phyloP scores from a whole-genome alignment of 2,888 invertebrate species.

The Drosophila rellima region DNA sequence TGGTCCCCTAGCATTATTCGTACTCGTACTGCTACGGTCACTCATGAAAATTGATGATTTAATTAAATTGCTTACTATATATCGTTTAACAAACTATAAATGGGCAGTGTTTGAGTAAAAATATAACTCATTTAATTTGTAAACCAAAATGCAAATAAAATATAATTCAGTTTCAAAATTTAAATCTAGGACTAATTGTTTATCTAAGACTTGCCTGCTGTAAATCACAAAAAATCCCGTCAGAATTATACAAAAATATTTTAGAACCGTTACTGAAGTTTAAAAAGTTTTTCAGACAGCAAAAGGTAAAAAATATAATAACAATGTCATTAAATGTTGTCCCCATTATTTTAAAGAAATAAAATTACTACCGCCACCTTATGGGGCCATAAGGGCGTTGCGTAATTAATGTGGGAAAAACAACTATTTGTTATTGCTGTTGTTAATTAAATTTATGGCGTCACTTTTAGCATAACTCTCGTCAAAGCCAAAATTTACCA shows the following conservation, averaged over 20 bases:
- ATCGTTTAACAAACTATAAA: neutral
- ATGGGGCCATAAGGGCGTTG: constrained; percentile 18
- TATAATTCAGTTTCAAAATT: neutral
- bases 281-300: constrained; percentile 1
- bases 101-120: neutral
- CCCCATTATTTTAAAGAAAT: constrained; percentile 20
- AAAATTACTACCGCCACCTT: constrained; percentile 7
- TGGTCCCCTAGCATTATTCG: constrained; percentile 3
- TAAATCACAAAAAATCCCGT: neutral
- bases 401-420: constrained; percentile 53
- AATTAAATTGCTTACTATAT: neutral
- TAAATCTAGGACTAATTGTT: no score
- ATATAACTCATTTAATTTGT: neutral
- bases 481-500: constrained; percentile 8
- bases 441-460: constrained; percentile 48
- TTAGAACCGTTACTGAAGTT: neutral
- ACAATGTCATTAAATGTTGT: constrained; percentile 24
- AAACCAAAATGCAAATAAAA: neutral
- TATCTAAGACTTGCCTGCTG: neutral
- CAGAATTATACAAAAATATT: neutral
- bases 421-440: constrained; percentile 39
- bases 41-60: neutral
- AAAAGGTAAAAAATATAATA: constrained; percentile 1
- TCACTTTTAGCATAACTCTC: constrained; percentile 29
- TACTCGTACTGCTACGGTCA: neutral